A percentile compares a stretch with the other conserved stretches of the same genome.
These are phyloP conservation scores for Poicephalus gulielmi DNA, from an alignment of 2,113 vertebrate genomes.

Conservation along the genomic window DNA sequence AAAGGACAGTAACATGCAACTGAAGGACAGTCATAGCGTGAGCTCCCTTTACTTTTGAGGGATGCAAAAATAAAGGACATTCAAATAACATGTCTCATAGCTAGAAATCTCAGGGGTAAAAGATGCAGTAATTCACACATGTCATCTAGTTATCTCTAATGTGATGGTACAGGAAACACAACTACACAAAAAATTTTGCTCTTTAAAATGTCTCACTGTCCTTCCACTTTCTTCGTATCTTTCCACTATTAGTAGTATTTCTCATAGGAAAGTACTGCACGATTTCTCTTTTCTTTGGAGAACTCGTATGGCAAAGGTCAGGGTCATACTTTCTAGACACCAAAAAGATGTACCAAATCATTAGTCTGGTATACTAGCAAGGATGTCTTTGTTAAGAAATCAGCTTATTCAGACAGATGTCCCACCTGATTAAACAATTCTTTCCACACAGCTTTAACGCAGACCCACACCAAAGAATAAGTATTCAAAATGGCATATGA, in stretches of 20 bases:
- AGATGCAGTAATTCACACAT: neutral
- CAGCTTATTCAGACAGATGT: neutral
- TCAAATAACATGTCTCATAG: neutral
- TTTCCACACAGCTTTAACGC: neutral
- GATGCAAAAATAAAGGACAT: neutral
- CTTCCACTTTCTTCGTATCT: neutral
- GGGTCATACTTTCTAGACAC: neutral
- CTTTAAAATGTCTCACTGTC: neutral
- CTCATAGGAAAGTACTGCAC: neutral
- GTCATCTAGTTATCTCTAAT: neutral
- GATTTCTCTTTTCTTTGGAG: neutral
- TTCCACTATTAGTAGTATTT: neutral
- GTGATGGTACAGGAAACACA: neutral
- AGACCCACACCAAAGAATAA: neutral
- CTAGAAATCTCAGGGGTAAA: neutral
- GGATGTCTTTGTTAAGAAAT: neutral
- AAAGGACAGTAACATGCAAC: neutral
- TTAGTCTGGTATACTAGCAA: neutral
- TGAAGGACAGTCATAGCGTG: neutral
- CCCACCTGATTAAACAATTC: neutral
- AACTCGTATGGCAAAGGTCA: neutral
- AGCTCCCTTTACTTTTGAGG: neutral
- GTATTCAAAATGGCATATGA: neutral
- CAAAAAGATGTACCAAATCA: neutral
- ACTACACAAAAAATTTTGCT: neutral